phyloP scores from a whole-genome alignment of 2,113 vertebrate genomes.

The Cyanoderma ruficeps region DNA sequence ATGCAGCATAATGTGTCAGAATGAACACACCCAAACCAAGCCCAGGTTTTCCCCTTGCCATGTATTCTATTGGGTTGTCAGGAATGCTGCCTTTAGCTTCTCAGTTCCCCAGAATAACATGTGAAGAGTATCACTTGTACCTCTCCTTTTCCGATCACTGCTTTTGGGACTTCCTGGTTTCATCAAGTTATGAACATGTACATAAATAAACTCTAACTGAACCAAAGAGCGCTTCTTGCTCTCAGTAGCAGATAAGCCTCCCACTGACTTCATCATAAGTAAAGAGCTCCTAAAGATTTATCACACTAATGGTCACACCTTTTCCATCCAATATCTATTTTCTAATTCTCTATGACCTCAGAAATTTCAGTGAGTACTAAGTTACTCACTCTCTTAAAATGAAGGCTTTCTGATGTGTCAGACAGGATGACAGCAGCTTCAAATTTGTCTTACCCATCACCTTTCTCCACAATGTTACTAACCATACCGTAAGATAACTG shows the following conservation, averaged over 20 bases:
- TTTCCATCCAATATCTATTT: not conserved
- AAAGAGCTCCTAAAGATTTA: not conserved
- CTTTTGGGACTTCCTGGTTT: not conserved
- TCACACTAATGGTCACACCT: not conserved
- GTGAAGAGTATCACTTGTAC: not conserved
- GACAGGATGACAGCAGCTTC: not conserved
- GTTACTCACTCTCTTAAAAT: not conserved
- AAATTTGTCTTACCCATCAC: not conserved
- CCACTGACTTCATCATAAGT: not conserved
- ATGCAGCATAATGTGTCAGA: not conserved
- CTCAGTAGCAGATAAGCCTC: not conserved
- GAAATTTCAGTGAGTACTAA: not conserved
- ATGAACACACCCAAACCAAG: not conserved
- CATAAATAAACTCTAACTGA: not conserved
- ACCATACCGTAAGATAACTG: not conserved
- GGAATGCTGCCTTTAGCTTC: not conserved
- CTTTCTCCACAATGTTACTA: not conserved
- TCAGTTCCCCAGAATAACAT: not conserved
- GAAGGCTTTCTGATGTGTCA: not conserved
- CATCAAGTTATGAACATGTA: not conserved
- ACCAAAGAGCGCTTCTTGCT: not conserved
- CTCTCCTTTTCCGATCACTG: not conserved
- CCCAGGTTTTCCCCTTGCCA: not conserved
- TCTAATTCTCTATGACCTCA: not conserved
- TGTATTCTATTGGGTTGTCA: not conserved